Evolutionary conservation across 2,888 invertebrate species (phyloP).

Genomic region (Eulithis prunata): DNA sequence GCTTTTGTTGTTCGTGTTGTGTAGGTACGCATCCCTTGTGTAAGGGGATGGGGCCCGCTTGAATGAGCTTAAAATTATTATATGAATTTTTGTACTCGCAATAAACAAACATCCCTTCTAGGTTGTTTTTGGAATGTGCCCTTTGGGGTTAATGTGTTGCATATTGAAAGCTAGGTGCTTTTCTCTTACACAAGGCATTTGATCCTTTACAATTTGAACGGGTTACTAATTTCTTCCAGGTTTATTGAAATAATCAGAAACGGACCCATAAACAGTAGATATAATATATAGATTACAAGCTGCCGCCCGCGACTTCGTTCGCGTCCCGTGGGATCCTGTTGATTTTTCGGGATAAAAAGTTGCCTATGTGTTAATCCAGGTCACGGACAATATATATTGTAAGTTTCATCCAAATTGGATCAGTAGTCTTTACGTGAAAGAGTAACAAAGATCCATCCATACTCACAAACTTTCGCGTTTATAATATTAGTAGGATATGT

Average conservation of each 20-base stretch:
- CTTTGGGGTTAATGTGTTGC: conserved; percentile 55
- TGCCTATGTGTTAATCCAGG: too few relatives aligned
- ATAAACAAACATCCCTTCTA: conserved; percentile 58
- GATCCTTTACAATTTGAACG: neutral
- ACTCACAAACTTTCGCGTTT: too few relatives aligned
- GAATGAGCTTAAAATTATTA: conserved; percentile 69
- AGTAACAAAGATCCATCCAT: too few relatives aligned
- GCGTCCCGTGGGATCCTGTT: too few relatives aligned
- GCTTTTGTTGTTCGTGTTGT: conserved; percentile 72
- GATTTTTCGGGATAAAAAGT: too few relatives aligned
- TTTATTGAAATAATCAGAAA: neutral
- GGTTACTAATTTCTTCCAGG: neutral
- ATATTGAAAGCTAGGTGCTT: conserved; percentile 5
- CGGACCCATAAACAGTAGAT: too few relatives aligned
- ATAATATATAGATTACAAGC: too few relatives aligned
- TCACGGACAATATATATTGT: too few relatives aligned
- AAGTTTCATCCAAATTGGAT: too few relatives aligned
- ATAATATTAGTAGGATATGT: too few relatives aligned
- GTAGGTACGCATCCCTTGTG: conserved; percentile 57
- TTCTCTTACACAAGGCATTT: neutral
- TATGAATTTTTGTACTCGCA: conserved; percentile 66
- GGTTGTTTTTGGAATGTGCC: conserved; percentile 68
- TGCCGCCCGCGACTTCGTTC: too few relatives aligned
- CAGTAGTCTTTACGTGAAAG: too few relatives aligned
- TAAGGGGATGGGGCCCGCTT: conserved; percentile 58